These are phyloP conservation scores for Drosophila algonquin DNA, from an alignment of 2,888 invertebrate genomes.

Conservation along the genomic window DNA sequence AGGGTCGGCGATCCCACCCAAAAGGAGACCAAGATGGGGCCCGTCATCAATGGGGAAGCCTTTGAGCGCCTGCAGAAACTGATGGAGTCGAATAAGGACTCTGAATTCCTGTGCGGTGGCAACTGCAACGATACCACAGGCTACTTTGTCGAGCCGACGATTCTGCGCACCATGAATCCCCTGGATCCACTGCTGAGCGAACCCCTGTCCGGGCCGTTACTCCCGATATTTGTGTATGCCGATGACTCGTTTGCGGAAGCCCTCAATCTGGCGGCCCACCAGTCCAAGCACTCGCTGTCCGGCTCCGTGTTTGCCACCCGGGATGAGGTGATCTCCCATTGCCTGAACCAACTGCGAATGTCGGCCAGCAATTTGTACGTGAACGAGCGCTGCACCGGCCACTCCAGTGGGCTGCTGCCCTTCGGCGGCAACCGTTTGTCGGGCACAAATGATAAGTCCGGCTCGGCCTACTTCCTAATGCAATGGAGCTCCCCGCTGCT, in stretches of 20 bases:
- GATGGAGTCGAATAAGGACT: slow-evolving; percentile 7
- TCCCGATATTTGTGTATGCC: slow-evolving; percentile 41
- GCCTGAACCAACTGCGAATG: slow-evolving; percentile 44
- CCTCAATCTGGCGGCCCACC: slow-evolving; percentile 41
- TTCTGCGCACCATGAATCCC: slow-evolving; percentile 32
- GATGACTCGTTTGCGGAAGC: slow-evolving; percentile 41
- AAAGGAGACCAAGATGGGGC: slow-evolving; percentile 31
- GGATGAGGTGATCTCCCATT: slow-evolving; percentile 40
- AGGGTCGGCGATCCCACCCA: slow-evolving; percentile 37
- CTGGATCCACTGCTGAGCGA: slow-evolving; percentile 40
- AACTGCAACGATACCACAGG: slow-evolving; percentile 27
- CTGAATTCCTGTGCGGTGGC: slow-evolving; percentile 41
- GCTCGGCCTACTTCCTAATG: slow-evolving; percentile 49
- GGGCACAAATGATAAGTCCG: slow-evolving; percentile 51
- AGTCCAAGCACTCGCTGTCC: slow-evolving; percentile 38
- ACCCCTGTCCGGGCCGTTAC: slow-evolving; percentile 40
- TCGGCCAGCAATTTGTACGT: slow-evolving; percentile 50
- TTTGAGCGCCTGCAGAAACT: slow-evolving; percentile 25
- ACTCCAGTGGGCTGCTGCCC: slow-evolving; percentile 29
- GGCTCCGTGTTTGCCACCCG: slow-evolving; percentile 44
- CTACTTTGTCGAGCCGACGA: slow-evolving; percentile 36
- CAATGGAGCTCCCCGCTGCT: slow-evolving; percentile 51
- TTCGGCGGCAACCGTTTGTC: slow-evolving; percentile 51
- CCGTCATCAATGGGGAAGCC: slow-evolving; percentile 23
- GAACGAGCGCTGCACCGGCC: slow-evolving; percentile 50